A percentile compares a stretch with the other conserved stretches of the same genome.
Evolutionary conservation across 2,113 vertebrate genomes (phyloP).

Genomic region (Vicugna pacos): DNA sequence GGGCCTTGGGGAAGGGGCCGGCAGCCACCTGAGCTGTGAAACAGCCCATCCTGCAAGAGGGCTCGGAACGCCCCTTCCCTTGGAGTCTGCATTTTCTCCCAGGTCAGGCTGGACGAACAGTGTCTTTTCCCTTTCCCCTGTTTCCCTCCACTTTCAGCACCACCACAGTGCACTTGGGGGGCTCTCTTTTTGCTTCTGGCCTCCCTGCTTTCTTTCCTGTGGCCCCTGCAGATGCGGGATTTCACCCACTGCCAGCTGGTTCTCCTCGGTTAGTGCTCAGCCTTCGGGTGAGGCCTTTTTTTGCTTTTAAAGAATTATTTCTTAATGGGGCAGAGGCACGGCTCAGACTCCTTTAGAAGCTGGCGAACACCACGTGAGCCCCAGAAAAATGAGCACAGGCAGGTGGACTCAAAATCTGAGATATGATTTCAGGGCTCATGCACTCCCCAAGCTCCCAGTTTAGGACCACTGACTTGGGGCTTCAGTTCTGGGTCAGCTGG

Average conservation of each 20-base stretch:
- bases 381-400: background rate
- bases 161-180: rapidly evolving
- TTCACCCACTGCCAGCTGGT: rapidly evolving
- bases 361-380: background rate
- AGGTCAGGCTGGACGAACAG: rapidly evolving
- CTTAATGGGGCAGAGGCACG: background rate
- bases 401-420: background rate
- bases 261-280: background rate
- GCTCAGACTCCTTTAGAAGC: background rate
- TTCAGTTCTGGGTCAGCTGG: background rate
- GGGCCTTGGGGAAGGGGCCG: no score
- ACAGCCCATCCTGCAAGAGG: rapidly evolving
- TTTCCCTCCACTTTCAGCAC: rapidly evolving
- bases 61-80: rapidly evolving
- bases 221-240: background rate
- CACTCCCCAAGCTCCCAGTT: rapidly evolving
- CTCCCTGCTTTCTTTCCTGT: rapidly evolving
- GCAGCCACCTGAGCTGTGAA: background rate
- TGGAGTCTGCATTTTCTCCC: no score
- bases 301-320: background rate
- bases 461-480: background rate
- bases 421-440: rapidly evolving
- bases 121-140: rapidly evolving
- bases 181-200: background rate
- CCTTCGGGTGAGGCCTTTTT: background rate